A percentile compares a stretch with the other conserved stretches of the same genome.
These are phyloP conservation scores for Pagrus major DNA, from an alignment of 2,113 vertebrate species.

Conservation along the genomic window DNA sequence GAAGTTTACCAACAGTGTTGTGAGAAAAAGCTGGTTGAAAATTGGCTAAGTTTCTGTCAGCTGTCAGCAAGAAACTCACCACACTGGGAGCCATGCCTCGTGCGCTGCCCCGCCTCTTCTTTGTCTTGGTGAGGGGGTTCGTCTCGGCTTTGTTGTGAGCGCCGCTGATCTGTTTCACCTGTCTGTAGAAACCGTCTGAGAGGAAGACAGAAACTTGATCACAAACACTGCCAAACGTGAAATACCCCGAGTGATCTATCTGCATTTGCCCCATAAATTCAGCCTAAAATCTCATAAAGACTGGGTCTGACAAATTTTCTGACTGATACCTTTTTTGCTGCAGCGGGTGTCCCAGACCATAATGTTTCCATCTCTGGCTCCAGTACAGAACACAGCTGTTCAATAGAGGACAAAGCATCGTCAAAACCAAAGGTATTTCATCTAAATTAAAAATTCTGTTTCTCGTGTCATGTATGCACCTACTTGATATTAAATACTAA, in stretches of 20 bases:
- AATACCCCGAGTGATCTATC: background rate
- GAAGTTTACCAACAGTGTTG: no score
- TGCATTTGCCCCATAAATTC: background rate
- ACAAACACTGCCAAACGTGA: background rate
- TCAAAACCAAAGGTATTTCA: background rate
- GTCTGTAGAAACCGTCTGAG: slow-evolving; percentile 96
- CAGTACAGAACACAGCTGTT: slow-evolving; percentile 95
- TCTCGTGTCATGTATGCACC: background rate
- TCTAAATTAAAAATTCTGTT: background rate
- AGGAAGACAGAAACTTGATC: background rate
- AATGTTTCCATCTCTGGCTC: slow-evolving; percentile 97
- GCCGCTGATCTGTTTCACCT: slow-evolving; percentile 95
- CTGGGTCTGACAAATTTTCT: background rate
- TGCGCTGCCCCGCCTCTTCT: slow-evolving; percentile 86
- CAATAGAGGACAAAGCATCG: background rate
- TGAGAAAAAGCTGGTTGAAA: no score
- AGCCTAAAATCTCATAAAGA: background rate
- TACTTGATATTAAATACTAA: background rate
- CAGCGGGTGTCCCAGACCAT: slow-evolving; percentile 98
- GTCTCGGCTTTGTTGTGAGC: slow-evolving; percentile 93
- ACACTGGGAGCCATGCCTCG: slow-evolving; percentile 93
- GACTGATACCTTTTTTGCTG: slow-evolving; percentile 94
- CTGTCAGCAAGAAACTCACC: slow-evolving; percentile 88
- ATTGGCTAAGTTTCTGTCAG: no score
- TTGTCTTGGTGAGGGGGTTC: slow-evolving; percentile 86